Evolutionary conservation across 2,113 vertebrate genomes (phyloP), one percentile per base, ranked within the genome.

Genomic region (Hypomesus transpacificus): DNA sequence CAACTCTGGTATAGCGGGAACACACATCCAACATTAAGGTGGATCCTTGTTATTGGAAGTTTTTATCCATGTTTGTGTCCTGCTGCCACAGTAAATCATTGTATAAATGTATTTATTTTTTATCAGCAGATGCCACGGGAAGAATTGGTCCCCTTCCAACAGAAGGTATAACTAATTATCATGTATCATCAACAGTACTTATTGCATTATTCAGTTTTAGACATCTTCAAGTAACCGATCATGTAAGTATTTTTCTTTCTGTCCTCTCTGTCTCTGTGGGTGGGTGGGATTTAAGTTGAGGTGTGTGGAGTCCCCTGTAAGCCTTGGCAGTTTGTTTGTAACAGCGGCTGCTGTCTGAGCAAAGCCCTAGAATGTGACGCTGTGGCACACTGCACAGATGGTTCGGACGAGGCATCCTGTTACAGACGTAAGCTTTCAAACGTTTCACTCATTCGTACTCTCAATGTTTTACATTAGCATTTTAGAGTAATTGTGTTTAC

Each of bases 311-410:
- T 76, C 2, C 18, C 68, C 0, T 98, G 96, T 75, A 68, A 53
- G 6, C 1, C 84, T 2, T 77, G 62, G 14, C 88, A 92, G 87
- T 94, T 96, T 85, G 85, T 6, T 73, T 98, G 97, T 58, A 53
- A 53, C 1, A 82, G 87, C 2, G 86, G 88, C 80, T 98, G 97
- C 88, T 98, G 97, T 77, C 82, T 98, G 52, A 92, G 97, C 46
- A 80, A 80, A 58, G 86, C 83, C 73, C 81, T 94, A 80, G 94
- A 97, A 81, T 98, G 97, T 69, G 97, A 98, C 18, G 91, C 89
- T 1, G 79, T 87, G n/a, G 6, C 6, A 0, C 93, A 98, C 39
- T 98, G 96, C 82, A 79, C 28, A 0, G 91, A 95, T 2, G 84
- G 76, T 20, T 92, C 93, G 0, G 96, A 97, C 0, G 96, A 98